Evolutionary conservation across 2,888 invertebrate genomes (phyloP), one percentile per base, ranked within the genome.

Genomic region (Ethmia dodecea): DNA sequence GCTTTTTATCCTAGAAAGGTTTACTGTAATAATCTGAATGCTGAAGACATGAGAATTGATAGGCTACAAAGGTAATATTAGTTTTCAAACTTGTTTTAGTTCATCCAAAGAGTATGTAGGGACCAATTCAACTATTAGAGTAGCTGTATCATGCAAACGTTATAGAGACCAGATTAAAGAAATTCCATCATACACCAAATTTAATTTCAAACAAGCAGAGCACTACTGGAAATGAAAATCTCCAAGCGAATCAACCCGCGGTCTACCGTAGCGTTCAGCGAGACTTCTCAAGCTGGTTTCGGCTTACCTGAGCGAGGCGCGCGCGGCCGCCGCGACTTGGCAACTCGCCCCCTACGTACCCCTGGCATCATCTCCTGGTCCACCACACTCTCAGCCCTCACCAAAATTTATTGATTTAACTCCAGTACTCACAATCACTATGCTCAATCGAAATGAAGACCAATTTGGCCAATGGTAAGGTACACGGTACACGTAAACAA

Each of bases 281-380:
- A 65, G 59, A 61, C 58, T 52, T 50, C 60, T 52, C 73, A 75
- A 74, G 72, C 73, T 55, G 52, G 48, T 57, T 43, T 52, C 47
- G 53, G 53, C 71, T 64, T 79, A 86, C 84, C 84, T 84, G 79
- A 67, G 53, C 73, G 70, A 49, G 56, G 72, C 63, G 78, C 55
- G 64, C 60, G 45, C 71, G 73, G 40, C 66, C 71, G 73, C 55
- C 67, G 70, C 58, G 62, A 73, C 55, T 83, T 86, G 48, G 69
- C 63, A 44, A 86, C 79, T 39, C 83, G 77, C 48, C 83, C 80
- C 47, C 71, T 63, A 46, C 78, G 62, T 47, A 80, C 64, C 45
- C 75, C 75, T 43, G 83, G 79, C 84, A 84, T 84, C 16, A 12
- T 33, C 29, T 25, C 37, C 36, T 22, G n/a, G 37, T 22, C 28